These are phyloP conservation scores for Dermochelys coriacea DNA, from an alignment of 2,797 vertebrate species.

Conservation along the genomic window DNA sequence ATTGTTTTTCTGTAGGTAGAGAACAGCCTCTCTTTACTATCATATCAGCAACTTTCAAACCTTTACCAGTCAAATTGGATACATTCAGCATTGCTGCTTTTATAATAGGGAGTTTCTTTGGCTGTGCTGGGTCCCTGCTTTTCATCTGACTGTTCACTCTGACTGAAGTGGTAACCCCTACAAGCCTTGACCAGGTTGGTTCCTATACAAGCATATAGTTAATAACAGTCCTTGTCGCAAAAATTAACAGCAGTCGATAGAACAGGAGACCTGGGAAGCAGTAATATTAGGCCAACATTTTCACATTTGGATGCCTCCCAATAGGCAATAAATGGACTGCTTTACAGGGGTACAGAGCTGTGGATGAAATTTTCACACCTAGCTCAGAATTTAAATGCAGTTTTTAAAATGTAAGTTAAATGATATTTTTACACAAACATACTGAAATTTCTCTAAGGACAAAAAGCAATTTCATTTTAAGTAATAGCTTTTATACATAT, in stretches of 20 bases:
- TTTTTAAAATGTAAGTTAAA: slow-evolving; percentile 29
- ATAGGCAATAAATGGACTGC: not conserved
- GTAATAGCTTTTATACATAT: not conserved
- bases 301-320: slow-evolving; percentile 35
- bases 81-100: no score
- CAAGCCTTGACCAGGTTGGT: slow-evolving; percentile 14
- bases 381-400: not conserved
- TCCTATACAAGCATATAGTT: not conserved
- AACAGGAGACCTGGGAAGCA: not conserved
- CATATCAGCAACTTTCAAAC: not conserved
- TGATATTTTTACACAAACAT: not conserved
- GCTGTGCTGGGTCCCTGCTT: no score
- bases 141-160: no score
- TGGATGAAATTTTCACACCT: not conserved
- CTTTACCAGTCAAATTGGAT: no score
- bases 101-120: no score
- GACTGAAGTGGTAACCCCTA: not conserved
- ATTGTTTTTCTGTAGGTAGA: not conserved
- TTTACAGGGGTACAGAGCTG: not conserved
- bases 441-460: not conserved
- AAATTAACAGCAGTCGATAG: not conserved
- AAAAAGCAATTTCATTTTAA: slow-evolving; percentile 19
- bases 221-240: not conserved
- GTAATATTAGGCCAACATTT: not conserved
- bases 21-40: not conserved